Conservation (phyloP, 2,113 vertebrate genomes). For the Oryctolagus cuniculus region DNA sequence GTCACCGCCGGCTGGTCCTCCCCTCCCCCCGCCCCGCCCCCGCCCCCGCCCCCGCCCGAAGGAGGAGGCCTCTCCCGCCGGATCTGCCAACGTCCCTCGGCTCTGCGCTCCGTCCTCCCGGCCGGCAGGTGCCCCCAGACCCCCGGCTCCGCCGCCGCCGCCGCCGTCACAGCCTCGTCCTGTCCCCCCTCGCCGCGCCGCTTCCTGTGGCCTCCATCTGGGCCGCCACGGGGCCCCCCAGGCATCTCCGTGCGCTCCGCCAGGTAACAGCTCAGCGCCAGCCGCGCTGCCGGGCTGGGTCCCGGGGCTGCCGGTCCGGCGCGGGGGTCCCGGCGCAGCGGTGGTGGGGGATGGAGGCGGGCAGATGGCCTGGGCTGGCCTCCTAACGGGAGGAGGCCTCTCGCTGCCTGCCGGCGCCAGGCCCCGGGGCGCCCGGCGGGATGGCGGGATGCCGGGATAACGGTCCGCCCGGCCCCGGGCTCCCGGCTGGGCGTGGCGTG, state of each 20-base stretch:
- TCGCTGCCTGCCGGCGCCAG: neutral
- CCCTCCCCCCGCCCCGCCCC: too few species aligned
- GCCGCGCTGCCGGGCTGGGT: neutral
- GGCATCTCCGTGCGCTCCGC: conserved; percentile 62
- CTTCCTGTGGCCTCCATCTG: conserved; percentile 59
- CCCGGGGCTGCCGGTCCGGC: neutral
- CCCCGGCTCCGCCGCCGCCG: conserved; percentile 57
- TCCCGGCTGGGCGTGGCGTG: conserved; percentile 29
- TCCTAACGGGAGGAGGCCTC: neutral
- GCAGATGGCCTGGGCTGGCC: neutral
- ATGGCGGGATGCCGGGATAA: neutral
- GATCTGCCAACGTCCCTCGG: fast-evolving
- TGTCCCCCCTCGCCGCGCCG: neutral
- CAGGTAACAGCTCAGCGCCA: conserved; percentile 70
- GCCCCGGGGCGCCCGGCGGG: neutral
- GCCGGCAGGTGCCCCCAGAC: conserved; percentile 87
- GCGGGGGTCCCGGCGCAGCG: neutral
- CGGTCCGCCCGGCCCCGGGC: neutral
- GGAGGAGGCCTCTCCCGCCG: neutral
- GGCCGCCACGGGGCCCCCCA: conserved; percentile 11
- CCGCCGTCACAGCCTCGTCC: conserved; percentile 31
- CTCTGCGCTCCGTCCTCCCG: conserved; percentile 85
- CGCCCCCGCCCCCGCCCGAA: neutral
- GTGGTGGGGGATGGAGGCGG: neutral
- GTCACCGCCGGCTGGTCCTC: neutral